Evolutionary conservation across 1,140 invertebrate species (phyloP).

Genomic region (Penaeus indicus): DNA sequence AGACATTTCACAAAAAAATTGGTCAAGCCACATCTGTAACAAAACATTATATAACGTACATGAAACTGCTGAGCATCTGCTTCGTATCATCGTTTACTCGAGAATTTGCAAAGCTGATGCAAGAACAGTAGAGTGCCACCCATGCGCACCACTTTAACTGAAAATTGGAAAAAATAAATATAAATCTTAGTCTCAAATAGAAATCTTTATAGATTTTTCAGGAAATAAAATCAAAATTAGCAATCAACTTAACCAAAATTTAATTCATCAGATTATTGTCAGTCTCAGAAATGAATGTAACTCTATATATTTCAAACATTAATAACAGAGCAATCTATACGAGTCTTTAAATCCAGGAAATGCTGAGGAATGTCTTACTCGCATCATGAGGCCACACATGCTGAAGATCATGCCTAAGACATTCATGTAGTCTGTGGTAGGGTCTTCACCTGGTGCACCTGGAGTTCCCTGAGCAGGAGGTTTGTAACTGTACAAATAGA

Average conservation of each 20-base stretch:
- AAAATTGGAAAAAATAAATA: constrained; percentile 67
- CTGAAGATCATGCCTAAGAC: constrained; percentile 98
- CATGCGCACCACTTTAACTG: constrained; percentile 97
- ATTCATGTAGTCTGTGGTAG: constrained; percentile 99
- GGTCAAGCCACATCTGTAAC: not conserved
- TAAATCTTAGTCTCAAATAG: not conserved
- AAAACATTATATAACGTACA: constrained; percentile 74
- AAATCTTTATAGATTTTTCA: too few species aligned
- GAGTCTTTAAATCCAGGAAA: not conserved
- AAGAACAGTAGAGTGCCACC: constrained; percentile 98
- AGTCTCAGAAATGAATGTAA: not conserved
- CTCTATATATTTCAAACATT: not conserved
- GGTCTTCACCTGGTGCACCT: constrained; percentile 84
- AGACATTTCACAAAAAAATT: too few species aligned
- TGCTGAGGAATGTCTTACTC: constrained; percentile 74
- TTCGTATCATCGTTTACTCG: constrained; percentile 92
- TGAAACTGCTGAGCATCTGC: constrained; percentile 88
- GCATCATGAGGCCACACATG: constrained; percentile 99
- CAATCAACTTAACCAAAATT: not conserved
- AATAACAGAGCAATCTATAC: not conserved
- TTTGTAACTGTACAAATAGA: constrained; percentile 79
- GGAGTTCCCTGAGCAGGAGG: constrained; percentile 77
- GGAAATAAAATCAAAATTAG: too few species aligned
- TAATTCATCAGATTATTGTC: not conserved
- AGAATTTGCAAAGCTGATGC: constrained; percentile 98